Evolutionary conservation across 1,140 invertebrate genomes (phyloP).

Genomic region (Brachionus paranguensis): DNA sequence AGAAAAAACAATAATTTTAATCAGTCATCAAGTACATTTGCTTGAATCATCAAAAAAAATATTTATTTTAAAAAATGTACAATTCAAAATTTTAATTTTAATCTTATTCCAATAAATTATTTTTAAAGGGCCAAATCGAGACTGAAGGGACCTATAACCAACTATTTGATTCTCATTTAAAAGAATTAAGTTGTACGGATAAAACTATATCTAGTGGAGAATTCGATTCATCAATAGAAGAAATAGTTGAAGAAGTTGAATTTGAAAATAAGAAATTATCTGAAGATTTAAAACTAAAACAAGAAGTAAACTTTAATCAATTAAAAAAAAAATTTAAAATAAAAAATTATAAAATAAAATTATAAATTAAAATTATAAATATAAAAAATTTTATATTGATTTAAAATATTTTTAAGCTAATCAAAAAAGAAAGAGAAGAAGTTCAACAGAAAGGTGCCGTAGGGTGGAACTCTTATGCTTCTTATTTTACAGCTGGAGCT

Average conservation of each 20-base stretch:
- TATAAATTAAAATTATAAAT: too few relatives aligned
- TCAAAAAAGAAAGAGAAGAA: constrained; percentile 48
- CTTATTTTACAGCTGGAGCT: constrained; percentile 66
- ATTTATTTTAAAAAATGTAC: constrained; percentile 22
- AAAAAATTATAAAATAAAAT: too few relatives aligned
- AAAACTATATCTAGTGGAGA: constrained; percentile 43
- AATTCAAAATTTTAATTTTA: not conserved
- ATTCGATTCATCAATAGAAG: constrained; percentile 12
- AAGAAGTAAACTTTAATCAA: not conserved
- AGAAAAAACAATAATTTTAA: constrained; percentile 69
- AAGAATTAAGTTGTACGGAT: constrained; percentile 47
- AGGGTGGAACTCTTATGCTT: constrained; percentile 61
- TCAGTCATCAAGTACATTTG: constrained; percentile 78
- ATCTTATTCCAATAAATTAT: not conserved
- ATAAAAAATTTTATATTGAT: not conserved
- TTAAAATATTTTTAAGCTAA: not conserved
- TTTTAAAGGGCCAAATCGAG: constrained; percentile 45
- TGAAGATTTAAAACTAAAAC: not conserved
- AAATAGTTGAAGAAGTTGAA: not conserved
- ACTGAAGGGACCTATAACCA: constrained; percentile 54
- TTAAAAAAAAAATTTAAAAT: too few relatives aligned
- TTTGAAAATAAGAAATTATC: not conserved
- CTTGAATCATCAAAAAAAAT: constrained; percentile 69
- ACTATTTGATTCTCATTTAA: constrained; percentile 52
- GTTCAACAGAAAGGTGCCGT: constrained; percentile 60